These are phyloP conservation scores for Acrobasis suavella DNA, from an alignment of 2,888 invertebrate species.

Conservation along the genomic window DNA sequence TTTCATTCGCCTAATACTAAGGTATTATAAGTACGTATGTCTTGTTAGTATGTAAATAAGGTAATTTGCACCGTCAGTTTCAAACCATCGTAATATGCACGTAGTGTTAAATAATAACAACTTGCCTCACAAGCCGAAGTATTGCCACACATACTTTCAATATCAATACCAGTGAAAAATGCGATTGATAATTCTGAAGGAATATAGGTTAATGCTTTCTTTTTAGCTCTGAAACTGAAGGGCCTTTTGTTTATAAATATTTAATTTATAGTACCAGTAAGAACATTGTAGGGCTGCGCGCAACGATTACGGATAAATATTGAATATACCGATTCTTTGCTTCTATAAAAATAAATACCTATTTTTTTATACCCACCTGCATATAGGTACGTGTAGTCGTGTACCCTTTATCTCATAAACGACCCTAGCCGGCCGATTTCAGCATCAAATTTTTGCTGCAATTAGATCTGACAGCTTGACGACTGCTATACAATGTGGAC, in stretches of 20 bases:
- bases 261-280: conserved; percentile 12
- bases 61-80: background rate
- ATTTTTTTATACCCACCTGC: too few relatives aligned
- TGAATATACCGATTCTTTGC: too few relatives aligned
- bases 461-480: too few relatives aligned
- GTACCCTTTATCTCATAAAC: too few relatives aligned
- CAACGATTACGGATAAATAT: too few relatives aligned
- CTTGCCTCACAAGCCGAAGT: background rate
- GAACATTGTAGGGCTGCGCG: background rate
- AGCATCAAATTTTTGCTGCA: too few relatives aligned
- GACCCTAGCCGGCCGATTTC: too few relatives aligned
- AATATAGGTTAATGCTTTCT: conserved; percentile 19
- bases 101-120: conserved; percentile 6
- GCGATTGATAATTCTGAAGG: conserved; percentile 8
- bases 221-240: conserved; percentile 17
- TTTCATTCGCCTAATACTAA: background rate
- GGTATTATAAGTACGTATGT: background rate
- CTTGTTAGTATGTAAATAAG: conserved; percentile 1
- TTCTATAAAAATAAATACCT: too few relatives aligned
- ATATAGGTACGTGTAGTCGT: too few relatives aligned
- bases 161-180: conserved; percentile 12
- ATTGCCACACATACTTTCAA: conserved; percentile 11
- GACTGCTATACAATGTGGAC: too few relatives aligned
- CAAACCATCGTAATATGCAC: conserved; percentile 1
- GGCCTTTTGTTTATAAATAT: conserved; percentile 21